Evolutionary conservation across 2,797 vertebrate species (phyloP).

Genomic region (Alfaro cultratus): DNA sequence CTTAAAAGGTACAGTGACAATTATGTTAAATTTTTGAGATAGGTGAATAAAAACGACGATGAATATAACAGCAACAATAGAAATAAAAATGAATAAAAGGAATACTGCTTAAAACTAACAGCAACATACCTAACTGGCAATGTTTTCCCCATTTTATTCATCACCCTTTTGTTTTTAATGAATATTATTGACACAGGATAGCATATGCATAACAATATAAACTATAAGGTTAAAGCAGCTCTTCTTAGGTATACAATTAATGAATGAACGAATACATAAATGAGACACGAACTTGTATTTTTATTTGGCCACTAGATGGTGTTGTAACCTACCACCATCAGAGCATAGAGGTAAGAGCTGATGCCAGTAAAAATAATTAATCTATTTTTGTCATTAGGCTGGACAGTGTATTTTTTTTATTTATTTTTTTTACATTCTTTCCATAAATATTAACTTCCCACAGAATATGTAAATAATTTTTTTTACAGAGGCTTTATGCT

Average conservation of each 20-base stretch:
- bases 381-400: no score
- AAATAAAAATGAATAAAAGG: background rate
- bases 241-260: background rate
- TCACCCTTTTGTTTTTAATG: background rate
- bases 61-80: background rate
- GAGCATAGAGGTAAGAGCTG: no score
- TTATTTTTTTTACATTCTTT: background rate
- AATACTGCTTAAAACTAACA: background rate
- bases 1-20: background rate
- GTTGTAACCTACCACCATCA: slow-evolving; percentile 3
- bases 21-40: background rate
- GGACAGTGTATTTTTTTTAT: background rate
- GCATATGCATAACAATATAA: background rate
- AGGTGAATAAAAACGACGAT: no score
- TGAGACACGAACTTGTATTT: background rate
- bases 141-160: background rate
- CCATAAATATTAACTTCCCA: background rate
- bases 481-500: background rate
- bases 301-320: slow-evolving; percentile 37
- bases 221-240: background rate
- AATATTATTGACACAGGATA: background rate
- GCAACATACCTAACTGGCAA: background rate
- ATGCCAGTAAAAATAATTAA: no score
- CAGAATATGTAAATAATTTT: background rate
- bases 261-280: background rate